These are phyloP conservation scores for Myiopsitta monachus DNA, from an alignment of 2,113 vertebrate genomes.

Conservation along the genomic window DNA sequence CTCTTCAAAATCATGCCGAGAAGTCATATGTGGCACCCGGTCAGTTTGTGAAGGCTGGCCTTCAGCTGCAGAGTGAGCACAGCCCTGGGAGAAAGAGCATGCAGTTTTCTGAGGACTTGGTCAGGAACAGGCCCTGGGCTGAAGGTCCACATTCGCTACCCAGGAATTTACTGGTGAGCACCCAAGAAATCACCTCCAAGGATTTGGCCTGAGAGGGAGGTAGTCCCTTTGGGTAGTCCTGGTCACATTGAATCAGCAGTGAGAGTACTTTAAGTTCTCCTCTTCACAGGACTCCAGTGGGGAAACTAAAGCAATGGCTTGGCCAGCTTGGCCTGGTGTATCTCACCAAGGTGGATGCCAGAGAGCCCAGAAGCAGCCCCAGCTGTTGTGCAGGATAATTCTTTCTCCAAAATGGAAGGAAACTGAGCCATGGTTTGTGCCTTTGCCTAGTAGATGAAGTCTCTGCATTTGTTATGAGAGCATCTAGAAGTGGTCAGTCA, in stretches of 20 bases:
- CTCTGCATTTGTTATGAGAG: background rate
- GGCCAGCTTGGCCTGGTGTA: background rate
- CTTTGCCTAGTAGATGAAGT: background rate
- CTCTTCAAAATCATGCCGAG: background rate
- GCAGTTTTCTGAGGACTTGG: background rate
- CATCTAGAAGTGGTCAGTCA: background rate
- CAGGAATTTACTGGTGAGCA: background rate
- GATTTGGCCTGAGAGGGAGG: background rate
- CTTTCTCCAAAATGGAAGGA: background rate
- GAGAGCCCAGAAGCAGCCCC: background rate
- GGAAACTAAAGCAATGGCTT: background rate
- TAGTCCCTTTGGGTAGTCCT: background rate
- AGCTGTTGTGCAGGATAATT: background rate
- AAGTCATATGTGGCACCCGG: background rate
- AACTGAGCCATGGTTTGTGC: background rate
- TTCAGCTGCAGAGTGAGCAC: background rate
- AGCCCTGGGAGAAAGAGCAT: background rate
- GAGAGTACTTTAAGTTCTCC: background rate
- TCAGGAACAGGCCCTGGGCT: background rate
- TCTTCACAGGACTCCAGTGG: background rate
- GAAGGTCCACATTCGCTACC: background rate
- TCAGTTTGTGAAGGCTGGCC: background rate
- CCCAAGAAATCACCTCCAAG: background rate
- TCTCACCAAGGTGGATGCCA: background rate
- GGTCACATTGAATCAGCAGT: background rate